phyloP scores from a whole-genome alignment of 2,797 vertebrate species.

The Clarias laeviceps region DNA sequence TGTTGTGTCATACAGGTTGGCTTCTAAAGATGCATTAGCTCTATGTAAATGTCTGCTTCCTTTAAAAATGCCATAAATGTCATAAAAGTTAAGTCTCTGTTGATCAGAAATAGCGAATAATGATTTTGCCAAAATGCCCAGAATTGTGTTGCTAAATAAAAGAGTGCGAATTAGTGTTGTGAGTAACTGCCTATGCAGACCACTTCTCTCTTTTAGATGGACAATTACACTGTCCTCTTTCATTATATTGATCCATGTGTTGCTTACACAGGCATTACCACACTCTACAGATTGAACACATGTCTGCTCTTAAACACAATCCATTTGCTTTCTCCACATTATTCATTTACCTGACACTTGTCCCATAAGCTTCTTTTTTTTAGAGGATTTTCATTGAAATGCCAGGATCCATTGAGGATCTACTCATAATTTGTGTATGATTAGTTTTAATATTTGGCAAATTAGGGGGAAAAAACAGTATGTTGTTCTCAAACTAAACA shows the following conservation, averaged over 20 bases:
- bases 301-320: constrained; percentile 64
- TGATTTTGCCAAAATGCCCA: constrained; percentile 36
- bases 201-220: constrained; percentile 64
- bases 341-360: constrained; percentile 28
- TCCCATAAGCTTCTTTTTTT: constrained; percentile 6
- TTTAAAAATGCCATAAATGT: constrained; percentile 28
- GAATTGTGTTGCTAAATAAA: constrained; percentile 17
- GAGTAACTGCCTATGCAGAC: constrained; percentile 30
- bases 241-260: constrained; percentile 76
- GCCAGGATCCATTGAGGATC: not conserved
- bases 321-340: constrained; percentile 28
- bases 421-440: not conserved
- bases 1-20: constrained; percentile 22
- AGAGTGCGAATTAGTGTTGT: not conserved
- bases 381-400: constrained; percentile 13
- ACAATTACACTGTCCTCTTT: constrained; percentile 72
- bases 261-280: constrained; percentile 79
- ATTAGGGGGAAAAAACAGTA: not conserved
- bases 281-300: constrained; percentile 71
- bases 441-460: not conserved
- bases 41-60: constrained; percentile 21
- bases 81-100: constrained; percentile 28
- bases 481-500: constrained; percentile 25
- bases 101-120: constrained; percentile 29
- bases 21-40: constrained; percentile 6